Base-by-base conservation (phyloP, 2,888 invertebrate species). In the Omphaloscelis lunosa region DNA sequence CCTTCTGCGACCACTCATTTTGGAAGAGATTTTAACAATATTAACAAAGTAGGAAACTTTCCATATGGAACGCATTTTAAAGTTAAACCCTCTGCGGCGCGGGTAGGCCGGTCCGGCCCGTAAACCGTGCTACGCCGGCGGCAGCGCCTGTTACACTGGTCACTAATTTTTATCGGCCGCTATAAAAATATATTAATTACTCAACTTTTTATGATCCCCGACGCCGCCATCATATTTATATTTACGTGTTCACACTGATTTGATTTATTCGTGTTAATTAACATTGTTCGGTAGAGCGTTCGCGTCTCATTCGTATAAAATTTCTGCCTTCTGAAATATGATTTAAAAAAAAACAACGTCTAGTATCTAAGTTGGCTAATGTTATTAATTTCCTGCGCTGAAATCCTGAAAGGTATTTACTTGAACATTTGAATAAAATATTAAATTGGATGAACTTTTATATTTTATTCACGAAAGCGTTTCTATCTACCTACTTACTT, bases 151-250 rank as follows among this genome's bases (percentile, higher is more conserved):
- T n/a, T 48, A 56, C 15, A 17, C 9, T 41, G 20, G 15, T 39
- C 79, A n/a, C 63, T 1, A 17, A 1, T 81, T 59, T 66, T 34
- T 69, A 81, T 85, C 51, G 48, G 12, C 6, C 27, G 23, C 48
- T 45, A 65, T 68, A 71, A 65, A 68, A 85, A 61, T 62, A 48
- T 66, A 70, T 81, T 74, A 62, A 70, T 85, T 81, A 81, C 11
- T 5, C 12, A 59, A 81, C 27, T 63, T 53, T 63, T 34, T 41
- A 85, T 17, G 34, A 53, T 41, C 51, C 12, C 58, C 34, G n/a
- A 56, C 67, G 68, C 63, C 48, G 29, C 48, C 63, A 34, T 68
- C 6, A 11, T 9, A 59, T 63, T 34, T 34, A 34, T 20, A 45
- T 53, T 41, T 17, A 2, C 27, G 17, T 58, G 12, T 61, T 23